phyloP scores from a whole-genome alignment of 1,140 invertebrate genomes.

The Hypsibius dujardini region DNA sequence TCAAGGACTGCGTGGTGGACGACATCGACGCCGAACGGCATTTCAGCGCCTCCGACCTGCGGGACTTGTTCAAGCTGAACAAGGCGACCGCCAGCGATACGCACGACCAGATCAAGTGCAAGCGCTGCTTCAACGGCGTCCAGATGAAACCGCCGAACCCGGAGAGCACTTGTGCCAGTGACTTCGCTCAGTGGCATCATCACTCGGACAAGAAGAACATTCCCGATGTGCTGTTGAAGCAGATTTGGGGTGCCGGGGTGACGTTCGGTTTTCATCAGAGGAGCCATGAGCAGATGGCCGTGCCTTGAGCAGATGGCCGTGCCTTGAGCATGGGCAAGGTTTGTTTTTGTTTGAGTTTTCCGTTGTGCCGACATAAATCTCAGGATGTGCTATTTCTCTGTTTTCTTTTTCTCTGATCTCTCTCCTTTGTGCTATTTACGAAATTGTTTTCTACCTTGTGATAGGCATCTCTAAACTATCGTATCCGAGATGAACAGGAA shows the following conservation, averaged over 20 bases:
- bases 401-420: too few relatives aligned
- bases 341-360: too few relatives aligned
- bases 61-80: constrained; percentile 78
- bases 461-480: too few relatives aligned
- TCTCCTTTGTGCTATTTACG: too few relatives aligned
- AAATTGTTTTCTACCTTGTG: too few relatives aligned
- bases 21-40: constrained; percentile 89
- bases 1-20: constrained; percentile 93
- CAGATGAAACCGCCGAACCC: constrained; percentile 70
- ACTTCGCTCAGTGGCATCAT: constrained; percentile 88
- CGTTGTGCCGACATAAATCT: too few relatives aligned
- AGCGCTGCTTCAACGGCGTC: constrained; percentile 76
- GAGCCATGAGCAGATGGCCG: constrained; percentile 44
- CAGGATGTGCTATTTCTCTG: too few relatives aligned
- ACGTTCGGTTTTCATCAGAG: constrained; percentile 94
- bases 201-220: constrained; percentile 64
- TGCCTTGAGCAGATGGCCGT: too few relatives aligned
- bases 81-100: constrained; percentile 76
- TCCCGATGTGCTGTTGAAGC: constrained; percentile 60
- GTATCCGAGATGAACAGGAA: too few relatives aligned
- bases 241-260: constrained; percentile 65
- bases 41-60: constrained; percentile 76
- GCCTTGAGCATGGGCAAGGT: too few relatives aligned
- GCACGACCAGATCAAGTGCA: constrained; percentile 88
- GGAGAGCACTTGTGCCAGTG: constrained; percentile 76